Conservation (phyloP, 1,140 invertebrate genomes). For the Alviniconcha marisindica region DNA sequence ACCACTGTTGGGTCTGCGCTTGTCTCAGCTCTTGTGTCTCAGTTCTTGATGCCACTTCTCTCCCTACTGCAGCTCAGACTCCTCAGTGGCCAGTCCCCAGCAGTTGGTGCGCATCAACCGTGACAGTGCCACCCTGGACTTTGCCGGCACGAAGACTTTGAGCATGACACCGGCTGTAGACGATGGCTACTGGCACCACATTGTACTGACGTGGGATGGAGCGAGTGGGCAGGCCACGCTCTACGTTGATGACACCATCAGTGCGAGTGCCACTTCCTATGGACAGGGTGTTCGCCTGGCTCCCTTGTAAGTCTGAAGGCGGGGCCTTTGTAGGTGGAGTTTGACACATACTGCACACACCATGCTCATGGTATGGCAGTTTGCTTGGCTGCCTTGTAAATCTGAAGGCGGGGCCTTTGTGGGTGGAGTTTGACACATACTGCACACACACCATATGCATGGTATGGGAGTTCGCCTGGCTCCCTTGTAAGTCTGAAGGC, state of each 20-base stretch:
- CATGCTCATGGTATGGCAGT: no score
- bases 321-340: no score
- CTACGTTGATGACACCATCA: conserved; percentile 46
- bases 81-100: neutral
- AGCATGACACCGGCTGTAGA: neutral
- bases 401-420: no score
- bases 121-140: neutral
- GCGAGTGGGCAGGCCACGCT: conserved; percentile 35
- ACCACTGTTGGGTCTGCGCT: neutral
- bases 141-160: conserved; percentile 23
- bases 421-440: no score
- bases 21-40: no score
- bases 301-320: conserved; percentile 51
- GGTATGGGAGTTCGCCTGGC: no score
- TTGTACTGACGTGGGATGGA: conserved; percentile 50
- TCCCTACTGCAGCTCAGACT: neutral
- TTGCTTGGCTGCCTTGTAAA: no score
- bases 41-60: no score
- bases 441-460: no score
- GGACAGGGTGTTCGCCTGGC: conserved; percentile 36
- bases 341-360: no score
- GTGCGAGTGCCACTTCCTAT: conserved; percentile 28
- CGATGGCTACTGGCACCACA: conserved; percentile 62
- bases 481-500: no score
- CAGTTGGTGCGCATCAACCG: conserved; percentile 19